Percentiles rank a stretch among this genome's conserved stretches.
phyloP scores from a whole-genome alignment of 2,797 vertebrate genomes.

The Lepilemur septentrionalis region DNA sequence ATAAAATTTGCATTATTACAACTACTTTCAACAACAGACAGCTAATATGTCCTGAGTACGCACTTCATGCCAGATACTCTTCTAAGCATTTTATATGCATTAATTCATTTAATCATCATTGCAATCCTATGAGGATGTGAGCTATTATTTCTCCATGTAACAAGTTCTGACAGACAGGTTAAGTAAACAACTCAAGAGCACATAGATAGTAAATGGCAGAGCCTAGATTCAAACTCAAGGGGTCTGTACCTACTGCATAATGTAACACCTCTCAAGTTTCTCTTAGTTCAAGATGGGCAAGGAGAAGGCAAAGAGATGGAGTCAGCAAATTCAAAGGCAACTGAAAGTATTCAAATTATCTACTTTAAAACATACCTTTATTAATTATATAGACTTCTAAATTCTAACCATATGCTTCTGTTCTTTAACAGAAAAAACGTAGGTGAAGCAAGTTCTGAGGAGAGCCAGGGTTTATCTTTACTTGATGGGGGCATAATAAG shows the following conservation, averaged over 20 bases:
- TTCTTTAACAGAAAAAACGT: background rate
- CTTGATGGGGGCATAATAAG: background rate
- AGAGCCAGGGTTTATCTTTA: background rate
- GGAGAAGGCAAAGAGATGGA: background rate
- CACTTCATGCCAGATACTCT: background rate
- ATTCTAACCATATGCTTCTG: background rate
- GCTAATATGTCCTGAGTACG: background rate
- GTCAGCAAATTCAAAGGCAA: background rate
- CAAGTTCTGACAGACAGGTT: background rate
- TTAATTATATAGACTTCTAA: background rate
- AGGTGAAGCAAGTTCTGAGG: background rate
- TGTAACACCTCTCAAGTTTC: background rate
- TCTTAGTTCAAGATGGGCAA: background rate
- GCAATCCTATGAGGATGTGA: background rate
- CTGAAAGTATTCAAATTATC: background rate
- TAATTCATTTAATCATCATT: background rate
- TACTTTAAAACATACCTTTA: background rate
- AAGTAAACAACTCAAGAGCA: background rate
- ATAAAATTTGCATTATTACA: background rate
- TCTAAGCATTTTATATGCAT: background rate
- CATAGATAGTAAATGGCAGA: background rate
- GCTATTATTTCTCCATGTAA: slow-evolving; percentile 2
- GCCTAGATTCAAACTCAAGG: background rate
- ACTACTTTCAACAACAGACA: background rate
- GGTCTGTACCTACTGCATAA: background rate